Conservation (phyloP, 1,140 invertebrate genomes). For the Conus betulinus region DNA sequence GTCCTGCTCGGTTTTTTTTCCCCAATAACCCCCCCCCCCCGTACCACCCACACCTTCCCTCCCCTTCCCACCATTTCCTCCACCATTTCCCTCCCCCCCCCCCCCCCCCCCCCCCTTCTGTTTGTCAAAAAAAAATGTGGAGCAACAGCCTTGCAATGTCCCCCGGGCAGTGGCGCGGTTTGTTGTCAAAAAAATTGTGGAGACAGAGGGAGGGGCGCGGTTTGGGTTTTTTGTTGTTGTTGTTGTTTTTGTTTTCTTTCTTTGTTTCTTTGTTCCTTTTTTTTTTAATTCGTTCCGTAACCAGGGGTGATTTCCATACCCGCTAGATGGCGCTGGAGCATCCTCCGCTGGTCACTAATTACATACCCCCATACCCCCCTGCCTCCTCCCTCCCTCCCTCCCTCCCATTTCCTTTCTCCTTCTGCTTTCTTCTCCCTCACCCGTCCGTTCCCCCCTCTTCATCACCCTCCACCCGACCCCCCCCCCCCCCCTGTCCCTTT, state of each 20-base stretch:
- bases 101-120: background rate
- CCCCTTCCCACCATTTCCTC: background rate
- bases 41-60: background rate
- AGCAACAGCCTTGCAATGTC: background rate
- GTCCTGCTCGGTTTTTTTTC: background rate
- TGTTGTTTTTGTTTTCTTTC: too few relatives aligned
- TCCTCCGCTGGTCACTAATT: constrained; percentile 20
- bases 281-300: background rate
- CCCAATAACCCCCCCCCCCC: background rate
- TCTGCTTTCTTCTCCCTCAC: background rate
- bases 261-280: too few relatives aligned
- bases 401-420: background rate
- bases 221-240: background rate
- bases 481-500: background rate
- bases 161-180: background rate
- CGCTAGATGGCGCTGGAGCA: background rate
- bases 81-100: background rate
- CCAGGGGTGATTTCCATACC: background rate
- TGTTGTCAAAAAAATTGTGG: background rate
- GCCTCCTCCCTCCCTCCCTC: background rate
- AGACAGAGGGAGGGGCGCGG: background rate
- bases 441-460: background rate
- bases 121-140: background rate
- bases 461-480: too few relatives aligned
- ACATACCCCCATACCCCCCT: background rate